phyloP scores from a whole-genome alignment of 2,113 vertebrate species.

The Monarcha castaneiventris region DNA sequence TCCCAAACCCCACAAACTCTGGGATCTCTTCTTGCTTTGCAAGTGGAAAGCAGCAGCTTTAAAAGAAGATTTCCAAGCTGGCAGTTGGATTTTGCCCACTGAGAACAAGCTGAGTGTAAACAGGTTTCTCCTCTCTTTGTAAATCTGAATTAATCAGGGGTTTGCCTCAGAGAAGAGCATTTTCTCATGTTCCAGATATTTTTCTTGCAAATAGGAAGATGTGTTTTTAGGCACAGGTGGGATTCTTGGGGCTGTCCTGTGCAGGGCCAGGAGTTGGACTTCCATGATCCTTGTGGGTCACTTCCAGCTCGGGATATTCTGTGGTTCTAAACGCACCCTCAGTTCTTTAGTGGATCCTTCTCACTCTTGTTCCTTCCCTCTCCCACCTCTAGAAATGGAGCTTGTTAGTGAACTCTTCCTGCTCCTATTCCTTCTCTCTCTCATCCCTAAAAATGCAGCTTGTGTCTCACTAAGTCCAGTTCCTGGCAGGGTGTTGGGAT shows the following conservation, averaged over 20 bases:
- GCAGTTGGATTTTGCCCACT: neutral
- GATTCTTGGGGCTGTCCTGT: neutral
- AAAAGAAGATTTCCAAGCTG: neutral
- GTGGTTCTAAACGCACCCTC: neutral
- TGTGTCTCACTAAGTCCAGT: neutral
- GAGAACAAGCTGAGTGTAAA: neutral
- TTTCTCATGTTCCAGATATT: neutral
- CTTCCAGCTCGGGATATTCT: neutral
- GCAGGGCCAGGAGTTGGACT: neutral
- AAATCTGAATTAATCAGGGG: neutral
- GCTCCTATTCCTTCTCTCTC: neutral
- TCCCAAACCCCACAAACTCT: neutral
- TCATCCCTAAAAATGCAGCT: neutral
- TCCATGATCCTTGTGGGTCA: neutral
- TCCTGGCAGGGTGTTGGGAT: neutral
- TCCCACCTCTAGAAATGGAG: neutral
- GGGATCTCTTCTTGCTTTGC: neutral
- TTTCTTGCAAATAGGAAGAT: neutral
- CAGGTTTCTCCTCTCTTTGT: neutral
- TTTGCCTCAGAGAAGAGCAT: neutral
- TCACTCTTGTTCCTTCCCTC: neutral
- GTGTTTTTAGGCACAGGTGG: neutral
- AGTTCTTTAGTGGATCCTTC: neutral
- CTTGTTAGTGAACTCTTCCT: neutral
- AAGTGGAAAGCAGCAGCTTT: neutral